Base-by-base conservation (phyloP, 2,888 invertebrate species). In the Lithophane socia region DNA sequence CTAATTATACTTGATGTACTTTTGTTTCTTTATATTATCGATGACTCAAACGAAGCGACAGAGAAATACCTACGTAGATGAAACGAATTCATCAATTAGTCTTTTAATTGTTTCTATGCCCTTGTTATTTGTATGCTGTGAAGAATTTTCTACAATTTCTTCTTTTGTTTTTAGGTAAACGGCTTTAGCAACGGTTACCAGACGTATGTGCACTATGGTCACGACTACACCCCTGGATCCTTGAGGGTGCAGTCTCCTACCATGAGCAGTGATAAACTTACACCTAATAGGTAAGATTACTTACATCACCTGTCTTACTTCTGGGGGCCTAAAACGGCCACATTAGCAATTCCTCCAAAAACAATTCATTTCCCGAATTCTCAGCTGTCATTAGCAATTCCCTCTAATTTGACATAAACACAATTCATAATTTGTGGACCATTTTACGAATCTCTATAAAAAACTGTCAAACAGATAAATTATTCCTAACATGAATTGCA, bases 211-310 rank as follows among this genome's bases (percentile, higher is more conserved):
- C 99, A 99, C 93, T 99, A 98, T 92, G 97, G 98, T 12, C 97
- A 98, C 54, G 99, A 99, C 93, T 99, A 99, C 94, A 98, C 98
- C 90, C 99, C 99, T 4, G 98, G 99, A 9, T 97, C 98, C 71
- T 93, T 97, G 18, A 95, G 97, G 67, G 97, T 97, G 37, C 96
- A 97, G 80, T 97, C 97, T 2, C 97, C 97, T 2, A 94, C 97
- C 60, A 82, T 94, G n/a, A 93, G 92, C 78, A 93, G 92, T 87
- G 97, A 96, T 81, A 95, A 96, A 86, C 91, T 96, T 12, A 96
- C 96, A 0, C 96, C 96, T 49, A 97, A 96, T 85, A 95, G 96
- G 97, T 97, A 90, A 92, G 90, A 13, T 13, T 42, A 52, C 1
- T 49, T 49, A 49, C 16, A 49, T 49, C 49, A 29, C 29, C 2